phyloP scores from a whole-genome alignment of 2,113 vertebrate species.

The Circaetus gallicus region DNA sequence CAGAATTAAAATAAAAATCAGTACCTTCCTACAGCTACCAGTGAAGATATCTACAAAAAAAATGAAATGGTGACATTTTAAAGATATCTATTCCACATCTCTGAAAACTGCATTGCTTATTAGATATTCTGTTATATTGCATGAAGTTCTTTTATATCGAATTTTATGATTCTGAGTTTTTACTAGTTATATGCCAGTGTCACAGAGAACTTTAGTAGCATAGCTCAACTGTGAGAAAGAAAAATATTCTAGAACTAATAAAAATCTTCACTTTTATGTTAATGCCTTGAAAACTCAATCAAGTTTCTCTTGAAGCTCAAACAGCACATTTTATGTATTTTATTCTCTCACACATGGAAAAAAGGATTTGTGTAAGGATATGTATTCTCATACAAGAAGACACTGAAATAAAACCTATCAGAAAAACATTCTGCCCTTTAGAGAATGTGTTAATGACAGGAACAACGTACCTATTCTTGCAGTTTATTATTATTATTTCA shows the following conservation, averaged over 20 bases:
- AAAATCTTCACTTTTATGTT: slow-evolving; percentile 10
- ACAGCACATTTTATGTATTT: background rate
- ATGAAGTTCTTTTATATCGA: background rate
- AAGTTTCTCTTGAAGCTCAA: slow-evolving; percentile 1
- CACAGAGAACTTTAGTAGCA: background rate
- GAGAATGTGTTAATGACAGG: background rate
- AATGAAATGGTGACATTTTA: slow-evolving; percentile 42
- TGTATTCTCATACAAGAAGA: background rate
- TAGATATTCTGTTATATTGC: slow-evolving; percentile 43
- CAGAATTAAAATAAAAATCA: slow-evolving; percentile 17
- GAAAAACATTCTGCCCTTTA: background rate
- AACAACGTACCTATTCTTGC: background rate
- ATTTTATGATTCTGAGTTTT: slow-evolving; percentile 37
- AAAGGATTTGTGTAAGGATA: background rate
- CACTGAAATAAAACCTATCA: background rate
- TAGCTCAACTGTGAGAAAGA: background rate
- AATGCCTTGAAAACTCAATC: slow-evolving; percentile 46
- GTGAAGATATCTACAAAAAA: background rate
- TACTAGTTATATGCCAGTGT: background rate
- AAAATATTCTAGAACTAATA: slow-evolving; percentile 40
- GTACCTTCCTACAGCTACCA: background rate
- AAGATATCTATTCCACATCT: slow-evolving; percentile 25
- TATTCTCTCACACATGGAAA: background rate
- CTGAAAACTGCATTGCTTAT: slow-evolving; percentile 22
- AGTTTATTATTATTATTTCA: background rate